phyloP scores from a whole-genome alignment of 2,888 invertebrate species.

The Aphrophora alni region DNA sequence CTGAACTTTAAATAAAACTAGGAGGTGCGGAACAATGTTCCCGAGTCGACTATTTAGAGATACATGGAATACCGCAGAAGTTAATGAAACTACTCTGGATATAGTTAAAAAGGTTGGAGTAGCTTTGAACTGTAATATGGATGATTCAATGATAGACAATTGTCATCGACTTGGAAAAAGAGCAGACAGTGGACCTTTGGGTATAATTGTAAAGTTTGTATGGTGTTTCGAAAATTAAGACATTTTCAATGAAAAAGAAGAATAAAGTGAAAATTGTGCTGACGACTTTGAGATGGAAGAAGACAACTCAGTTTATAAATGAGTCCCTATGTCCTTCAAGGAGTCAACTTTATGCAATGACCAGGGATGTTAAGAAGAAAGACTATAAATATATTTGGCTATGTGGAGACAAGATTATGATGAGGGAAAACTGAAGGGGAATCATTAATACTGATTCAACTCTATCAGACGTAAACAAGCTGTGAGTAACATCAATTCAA shows the following conservation, averaged over 20 bases:
- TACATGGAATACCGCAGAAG: conserved; percentile 12
- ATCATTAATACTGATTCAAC: neutral
- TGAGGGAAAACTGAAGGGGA: conserved; percentile 16
- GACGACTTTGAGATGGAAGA: neutral
- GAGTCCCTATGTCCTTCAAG: neutral
- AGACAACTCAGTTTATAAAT: conserved; percentile 12
- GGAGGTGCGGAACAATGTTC: conserved; percentile 18
- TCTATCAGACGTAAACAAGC: too few species aligned
- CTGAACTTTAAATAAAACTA: neutral
- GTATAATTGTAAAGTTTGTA: conserved; percentile 24
- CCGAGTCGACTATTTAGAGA: conserved; percentile 7
- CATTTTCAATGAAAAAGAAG: neutral
- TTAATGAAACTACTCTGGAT: neutral
- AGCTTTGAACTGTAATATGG: conserved; percentile 5
- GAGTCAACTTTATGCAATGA: neutral
- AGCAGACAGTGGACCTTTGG: neutral
- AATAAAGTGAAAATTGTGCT: neutral
- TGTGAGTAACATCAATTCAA: too few species aligned
- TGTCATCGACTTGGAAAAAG: conserved; percentile 24
- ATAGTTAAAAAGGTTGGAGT: conserved; percentile 15
- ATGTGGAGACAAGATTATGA: conserved; percentile 15
- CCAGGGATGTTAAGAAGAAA: conserved; percentile 13
- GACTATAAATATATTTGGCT: conserved; percentile 30
- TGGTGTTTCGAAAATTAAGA: conserved; percentile 6
- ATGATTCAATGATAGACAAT: conserved; percentile 12